These are phyloP conservation scores for Anodontia alba DNA, from an alignment of 2,888 invertebrate species.

Conservation along the genomic window DNA sequence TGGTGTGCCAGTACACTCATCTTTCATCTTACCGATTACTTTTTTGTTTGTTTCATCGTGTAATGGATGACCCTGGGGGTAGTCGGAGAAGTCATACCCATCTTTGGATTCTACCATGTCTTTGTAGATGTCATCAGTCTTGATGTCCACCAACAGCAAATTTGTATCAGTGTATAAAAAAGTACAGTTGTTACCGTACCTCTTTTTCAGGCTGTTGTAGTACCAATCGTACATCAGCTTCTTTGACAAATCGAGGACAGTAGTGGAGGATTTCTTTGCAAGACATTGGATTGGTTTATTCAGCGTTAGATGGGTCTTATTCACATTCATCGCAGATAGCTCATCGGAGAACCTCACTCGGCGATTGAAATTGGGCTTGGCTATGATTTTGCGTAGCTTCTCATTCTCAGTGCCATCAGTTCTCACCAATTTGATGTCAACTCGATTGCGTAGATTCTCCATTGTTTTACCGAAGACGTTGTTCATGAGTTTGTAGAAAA, in stretches of 20 bases:
- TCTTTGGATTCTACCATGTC: conserved; percentile 63
- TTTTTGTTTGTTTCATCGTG: conserved; percentile 48
- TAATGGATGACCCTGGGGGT: conserved; percentile 42
- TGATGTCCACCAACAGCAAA: conserved; percentile 71
- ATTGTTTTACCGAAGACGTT: conserved; percentile 42
- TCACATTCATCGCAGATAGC: conserved; percentile 27
- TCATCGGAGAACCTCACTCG: conserved; percentile 37
- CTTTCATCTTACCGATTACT: conserved; percentile 47
- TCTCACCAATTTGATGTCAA: conserved; percentile 31
- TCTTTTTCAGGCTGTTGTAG: conserved; percentile 23
- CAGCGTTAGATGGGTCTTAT: conserved; percentile 42
- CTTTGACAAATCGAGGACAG: conserved; percentile 42
- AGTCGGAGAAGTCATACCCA: conserved; percentile 44
- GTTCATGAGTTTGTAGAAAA: conserved; percentile 72
- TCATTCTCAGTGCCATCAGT: conserved; percentile 32
- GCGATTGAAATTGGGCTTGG: background rate
- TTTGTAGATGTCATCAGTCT: conserved; percentile 32
- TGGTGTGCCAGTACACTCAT: no score
- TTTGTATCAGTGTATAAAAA: conserved; percentile 73
- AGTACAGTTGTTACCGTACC: conserved; percentile 61
- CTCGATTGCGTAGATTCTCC: conserved; percentile 43
- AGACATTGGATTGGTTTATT: conserved; percentile 47
- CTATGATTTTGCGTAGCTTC: conserved; percentile 28
- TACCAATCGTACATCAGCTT: conserved; percentile 70
- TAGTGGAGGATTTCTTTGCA: background rate